Evolutionary conservation across 2,888 invertebrate genomes (phyloP), one percentile per base, ranked within the genome.

Genomic region (Callyntrura guangdongensis): DNA sequence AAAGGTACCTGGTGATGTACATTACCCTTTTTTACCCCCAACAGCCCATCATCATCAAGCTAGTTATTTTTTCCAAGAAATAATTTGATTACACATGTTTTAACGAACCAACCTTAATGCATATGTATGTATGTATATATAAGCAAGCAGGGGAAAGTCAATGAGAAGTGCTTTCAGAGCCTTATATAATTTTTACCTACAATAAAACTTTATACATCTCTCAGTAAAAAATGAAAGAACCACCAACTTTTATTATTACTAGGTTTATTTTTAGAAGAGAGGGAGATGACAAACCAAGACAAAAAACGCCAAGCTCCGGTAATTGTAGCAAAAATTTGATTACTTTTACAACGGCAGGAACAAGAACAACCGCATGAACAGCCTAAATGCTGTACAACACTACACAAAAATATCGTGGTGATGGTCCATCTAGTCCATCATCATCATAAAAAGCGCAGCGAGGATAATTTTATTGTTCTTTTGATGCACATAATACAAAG

Each of bases 291-390:
- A 27, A 81, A 20, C 12, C 59, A 81, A 59, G 59, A 67, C 17
- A 53, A 69, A 67, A 67, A 59, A 49, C 12, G 25, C 61, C 86
- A 79, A 67, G 67, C 59, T 45, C 47, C 56, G 89, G 83, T 83
- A 89, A 89, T 89, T 83, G 89, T 89, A 74, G 82, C 82, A 89
- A 83, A 89, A 89, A 89, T 89, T 89, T 72, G 89, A 89, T 89
- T 89, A 83, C 20, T 27, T 36, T 61, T 53, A 72, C 69, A 74
- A 20, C 64, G 64, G 61, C 49, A 45, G n/a, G 6, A 67, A 25
- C 67, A 49, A 25, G 14, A 67, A 25, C 67, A 25, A 20, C 5
- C 17, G 11, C 36, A 36, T 8, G 22, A 36, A 36, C 72, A n/a
- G 56, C n/a, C 9, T 67, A 49, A 83, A 67, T 25, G 64, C 14